Evolutionary conservation across 2,113 vertebrate species (phyloP).

Genomic region (Ciconia stormi): DNA sequence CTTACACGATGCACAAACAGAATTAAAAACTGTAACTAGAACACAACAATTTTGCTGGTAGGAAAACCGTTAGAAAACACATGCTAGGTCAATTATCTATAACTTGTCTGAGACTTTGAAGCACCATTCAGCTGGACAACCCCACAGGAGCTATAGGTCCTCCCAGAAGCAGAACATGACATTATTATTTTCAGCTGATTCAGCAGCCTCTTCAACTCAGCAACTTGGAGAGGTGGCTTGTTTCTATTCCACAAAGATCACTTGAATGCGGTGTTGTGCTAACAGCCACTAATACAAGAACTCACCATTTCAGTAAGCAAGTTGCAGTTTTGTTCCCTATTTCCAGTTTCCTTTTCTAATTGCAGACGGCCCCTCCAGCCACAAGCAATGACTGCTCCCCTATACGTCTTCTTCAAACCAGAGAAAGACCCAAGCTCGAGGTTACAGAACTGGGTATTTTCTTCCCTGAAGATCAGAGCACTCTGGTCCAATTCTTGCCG

Average conservation of each 20-base stretch:
- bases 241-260: background rate
- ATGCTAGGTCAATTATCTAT: background rate
- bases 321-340: background rate
- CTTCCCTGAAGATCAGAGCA: background rate
- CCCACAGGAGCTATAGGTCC: rapidly evolving
- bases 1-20: background rate
- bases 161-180: background rate
- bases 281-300: background rate
- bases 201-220: background rate
- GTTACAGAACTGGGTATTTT: background rate
- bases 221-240: background rate
- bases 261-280: background rate
- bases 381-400: background rate
- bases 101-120: background rate
- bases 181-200: background rate
- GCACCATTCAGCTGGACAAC: background rate
- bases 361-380: rapidly evolving
- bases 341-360: conserved; percentile 33
- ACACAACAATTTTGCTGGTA: background rate
- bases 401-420: background rate
- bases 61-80: background rate
- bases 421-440: background rate
- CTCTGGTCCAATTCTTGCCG: background rate
- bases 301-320: background rate
- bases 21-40: background rate